A percentile compares a stretch with the other conserved stretches of the same genome.
Conservation (phyloP, 2,888 invertebrate genomes). For the Ophonus ardosiacus region DNA sequence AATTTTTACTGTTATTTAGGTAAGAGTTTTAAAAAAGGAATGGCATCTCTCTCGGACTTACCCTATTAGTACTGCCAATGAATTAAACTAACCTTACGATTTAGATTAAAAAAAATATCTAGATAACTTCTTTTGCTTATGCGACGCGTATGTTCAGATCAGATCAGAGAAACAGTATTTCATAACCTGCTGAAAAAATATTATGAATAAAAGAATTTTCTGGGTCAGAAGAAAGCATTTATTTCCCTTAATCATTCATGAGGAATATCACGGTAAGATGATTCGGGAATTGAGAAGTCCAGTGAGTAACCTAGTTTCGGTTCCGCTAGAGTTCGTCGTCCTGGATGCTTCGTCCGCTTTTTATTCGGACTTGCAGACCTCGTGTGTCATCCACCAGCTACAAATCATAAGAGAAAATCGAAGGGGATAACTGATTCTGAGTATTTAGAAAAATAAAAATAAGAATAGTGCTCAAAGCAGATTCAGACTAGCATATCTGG, state of each 20-base stretch:
- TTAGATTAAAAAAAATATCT: too few species aligned
- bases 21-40: too few species aligned
- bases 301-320: conserved; percentile 19
- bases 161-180: not conserved
- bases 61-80: too few species aligned
- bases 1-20: too few species aligned
- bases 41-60: too few species aligned
- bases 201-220: conserved; percentile 42
- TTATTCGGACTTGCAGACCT: conserved; percentile 47
- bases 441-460: not conserved
- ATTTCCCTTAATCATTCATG: conserved; percentile 45
- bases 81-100: too few species aligned
- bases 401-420: not conserved
- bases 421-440: not conserved
- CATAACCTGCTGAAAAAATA: conserved; percentile 14
- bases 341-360: conserved; percentile 32
- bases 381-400: conserved; percentile 51
- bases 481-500: too few species aligned
- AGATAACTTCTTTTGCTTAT: too few species aligned
- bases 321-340: conserved; percentile 26
- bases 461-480: too few species aligned
- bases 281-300: conserved; percentile 29
- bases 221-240: conserved; percentile 37
- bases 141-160: not conserved
- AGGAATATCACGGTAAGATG: conserved; percentile 42